Evolutionary conservation across 2,113 vertebrate genomes (phyloP), one percentile per base, ranked within the genome.

Genomic region (Tichodroma muraria): DNA sequence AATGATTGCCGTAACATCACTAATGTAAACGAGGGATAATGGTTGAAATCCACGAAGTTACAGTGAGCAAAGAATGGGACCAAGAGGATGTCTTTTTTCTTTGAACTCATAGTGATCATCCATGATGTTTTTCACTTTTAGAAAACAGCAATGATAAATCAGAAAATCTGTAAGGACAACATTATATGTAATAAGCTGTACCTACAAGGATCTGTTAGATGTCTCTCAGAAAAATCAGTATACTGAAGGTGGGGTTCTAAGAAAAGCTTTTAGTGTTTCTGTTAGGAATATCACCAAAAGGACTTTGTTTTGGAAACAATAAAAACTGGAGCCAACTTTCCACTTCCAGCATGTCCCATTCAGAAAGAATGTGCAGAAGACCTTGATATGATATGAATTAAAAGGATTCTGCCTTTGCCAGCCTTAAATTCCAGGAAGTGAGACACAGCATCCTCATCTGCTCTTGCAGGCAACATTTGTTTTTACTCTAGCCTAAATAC

Each of bases 321-420:
- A 13, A 83, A 89, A 90, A 75, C 0, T 24, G 66, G 85, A 81
- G 73, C 85, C 71, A 95, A 65, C 37, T 95, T 96, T 89, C 83
- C 71, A 79, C 69, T 79, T 82, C 57, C 37, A 95, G 25, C 18
- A 35, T 71, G 73, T 80, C 22, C 75, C 42, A 73, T 95, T 91
- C 76, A 95, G 59, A 89, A 94, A 30, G 87, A 95, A 93, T 95
- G 90, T 28, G 37, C 38, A 90, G 73, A 95, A 89, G 66, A 93
- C 77, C 87, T 95, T 96, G 94, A 95, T 95, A 89, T 78, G 89
- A 97, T 60, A 83, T 30, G 69, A 91, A 94, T 95, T 93, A 94
- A 89, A 90, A 96, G 66, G 64, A 68, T 76, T 90, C 45, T 71
- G n/a, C 49, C 27, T 85, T 78, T 73, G 73, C 89, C 91, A 95